A percentile compares a stretch with the other conserved stretches of the same genome.
Evolutionary conservation across 2,888 invertebrate species (phyloP).

Genomic region (Osmoderma eremita): DNA sequence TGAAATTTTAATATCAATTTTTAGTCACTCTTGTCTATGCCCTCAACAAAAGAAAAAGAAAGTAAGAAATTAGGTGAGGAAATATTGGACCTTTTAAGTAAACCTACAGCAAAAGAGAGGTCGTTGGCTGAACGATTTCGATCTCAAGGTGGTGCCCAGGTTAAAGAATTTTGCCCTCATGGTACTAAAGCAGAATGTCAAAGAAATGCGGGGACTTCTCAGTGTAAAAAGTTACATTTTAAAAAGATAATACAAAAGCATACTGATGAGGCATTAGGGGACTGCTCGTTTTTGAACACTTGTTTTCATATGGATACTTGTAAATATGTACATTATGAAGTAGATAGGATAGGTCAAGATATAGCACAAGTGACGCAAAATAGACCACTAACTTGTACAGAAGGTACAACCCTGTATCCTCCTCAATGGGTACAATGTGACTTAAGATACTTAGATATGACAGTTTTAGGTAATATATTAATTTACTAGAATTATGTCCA

Average conservation of each 20-base stretch:
- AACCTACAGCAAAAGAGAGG: slow-evolving; percentile 95
- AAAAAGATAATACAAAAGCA: slow-evolving; percentile 96
- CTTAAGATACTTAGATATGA: slow-evolving; percentile 89
- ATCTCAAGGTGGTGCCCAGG: slow-evolving; percentile 92
- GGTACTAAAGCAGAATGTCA: slow-evolving; percentile 92
- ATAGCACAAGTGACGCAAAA: slow-evolving; percentile 52
- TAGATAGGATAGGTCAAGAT: slow-evolving; percentile 77
- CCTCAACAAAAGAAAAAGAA: slow-evolving; percentile 94
- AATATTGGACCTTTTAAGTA: slow-evolving; percentile 90
- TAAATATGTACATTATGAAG: slow-evolving; percentile 98
- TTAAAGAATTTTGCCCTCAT: slow-evolving; percentile 96
- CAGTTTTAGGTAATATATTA: slow-evolving; percentile 73
- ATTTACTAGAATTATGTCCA: not conserved
- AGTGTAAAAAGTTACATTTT: slow-evolving; percentile 93
- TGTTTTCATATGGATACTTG: slow-evolving; percentile 99
- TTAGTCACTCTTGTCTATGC: slow-evolving; percentile 87
- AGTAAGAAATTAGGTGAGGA: slow-evolving; percentile 96
- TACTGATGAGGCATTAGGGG: slow-evolving; percentile 94
- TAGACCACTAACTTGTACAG: slow-evolving; percentile 55
- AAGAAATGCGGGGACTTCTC: slow-evolving; percentile 64
- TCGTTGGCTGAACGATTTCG: slow-evolving; percentile 95
- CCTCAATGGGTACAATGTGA: slow-evolving; percentile 99
- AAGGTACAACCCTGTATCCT: slow-evolving; percentile 78
- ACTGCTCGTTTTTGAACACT: slow-evolving; percentile 97
- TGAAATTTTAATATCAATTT: slow-evolving; percentile 16